These are phyloP conservation scores for Lepidurus packardi DNA, from an alignment of 1,140 invertebrate species.

Conservation along the genomic window DNA sequence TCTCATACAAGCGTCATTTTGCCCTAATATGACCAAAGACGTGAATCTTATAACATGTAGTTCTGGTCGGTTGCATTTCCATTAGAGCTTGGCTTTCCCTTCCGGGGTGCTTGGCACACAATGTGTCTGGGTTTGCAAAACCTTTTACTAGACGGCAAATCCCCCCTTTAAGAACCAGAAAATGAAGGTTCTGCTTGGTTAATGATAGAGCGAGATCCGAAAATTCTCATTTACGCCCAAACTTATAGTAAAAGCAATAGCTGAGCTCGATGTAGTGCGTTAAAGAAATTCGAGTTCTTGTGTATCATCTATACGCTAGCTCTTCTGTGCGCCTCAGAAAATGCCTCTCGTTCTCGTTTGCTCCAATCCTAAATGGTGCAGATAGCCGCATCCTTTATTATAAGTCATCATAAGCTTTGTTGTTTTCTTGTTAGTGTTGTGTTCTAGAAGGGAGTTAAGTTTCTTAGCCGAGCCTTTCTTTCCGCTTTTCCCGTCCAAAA, in stretches of 20 bases:
- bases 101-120: not conserved
- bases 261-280: no score
- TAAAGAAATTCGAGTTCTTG: no score
- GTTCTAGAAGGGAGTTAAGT: no score
- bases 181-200: conserved; percentile 1
- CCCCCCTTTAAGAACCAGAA: not conserved
- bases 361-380: no score
- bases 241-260: no score
- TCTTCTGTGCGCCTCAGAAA: no score
- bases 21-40: not conserved
- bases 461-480: not conserved
- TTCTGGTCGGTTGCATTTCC: conserved; percentile 18
- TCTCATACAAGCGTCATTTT: not conserved
- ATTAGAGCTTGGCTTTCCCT: conserved; percentile 9
- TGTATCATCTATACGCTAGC: no score
- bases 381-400: no score
- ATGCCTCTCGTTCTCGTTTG: no score
- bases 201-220: not conserved
- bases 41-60: conserved; percentile 1
- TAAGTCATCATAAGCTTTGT: no score
- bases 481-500: not conserved
- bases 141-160: not conserved
- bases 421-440: no score
- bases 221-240: not conserved
- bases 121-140: not conserved